These are phyloP conservation scores for Coregonus sp. DNA, from an alignment of 2,797 vertebrate species.

Conservation along the genomic window DNA sequence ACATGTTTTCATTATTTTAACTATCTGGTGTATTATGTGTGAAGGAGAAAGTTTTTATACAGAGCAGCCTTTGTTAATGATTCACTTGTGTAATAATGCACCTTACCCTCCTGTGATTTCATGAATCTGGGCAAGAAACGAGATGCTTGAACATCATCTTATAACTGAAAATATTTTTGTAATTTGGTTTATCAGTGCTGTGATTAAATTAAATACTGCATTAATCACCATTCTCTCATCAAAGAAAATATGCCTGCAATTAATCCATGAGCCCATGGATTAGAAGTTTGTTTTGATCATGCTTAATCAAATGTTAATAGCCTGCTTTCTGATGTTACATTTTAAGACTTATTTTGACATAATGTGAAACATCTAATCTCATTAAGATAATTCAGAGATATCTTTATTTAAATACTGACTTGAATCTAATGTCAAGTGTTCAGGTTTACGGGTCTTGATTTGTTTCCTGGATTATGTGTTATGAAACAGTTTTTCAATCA, in stretches of 20 bases:
- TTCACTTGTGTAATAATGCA: conserved; percentile 26
- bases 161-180: not conserved
- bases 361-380: not conserved
- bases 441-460: not conserved
- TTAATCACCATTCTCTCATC: not conserved
- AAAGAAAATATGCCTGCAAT: not conserved
- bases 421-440: no score
- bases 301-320: not conserved
- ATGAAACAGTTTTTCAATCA: not conserved
- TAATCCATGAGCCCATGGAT: not conserved
- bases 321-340: not conserved
- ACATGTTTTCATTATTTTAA: not conserved
- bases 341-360: not conserved
- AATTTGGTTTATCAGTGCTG: not conserved
- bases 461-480: not conserved
- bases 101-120: not conserved
- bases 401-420: no score
- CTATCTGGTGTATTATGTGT: not conserved
- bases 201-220: not conserved
- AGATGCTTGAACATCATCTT: not conserved
- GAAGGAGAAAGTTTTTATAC: conserved; percentile 39
- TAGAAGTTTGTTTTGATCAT: not conserved
- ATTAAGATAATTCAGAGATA: not conserved
- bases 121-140: not conserved
- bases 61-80: conserved; percentile 36